phyloP scores from a whole-genome alignment of 2,113 vertebrate genomes.

The Leptobrachium ailaonicum region DNA sequence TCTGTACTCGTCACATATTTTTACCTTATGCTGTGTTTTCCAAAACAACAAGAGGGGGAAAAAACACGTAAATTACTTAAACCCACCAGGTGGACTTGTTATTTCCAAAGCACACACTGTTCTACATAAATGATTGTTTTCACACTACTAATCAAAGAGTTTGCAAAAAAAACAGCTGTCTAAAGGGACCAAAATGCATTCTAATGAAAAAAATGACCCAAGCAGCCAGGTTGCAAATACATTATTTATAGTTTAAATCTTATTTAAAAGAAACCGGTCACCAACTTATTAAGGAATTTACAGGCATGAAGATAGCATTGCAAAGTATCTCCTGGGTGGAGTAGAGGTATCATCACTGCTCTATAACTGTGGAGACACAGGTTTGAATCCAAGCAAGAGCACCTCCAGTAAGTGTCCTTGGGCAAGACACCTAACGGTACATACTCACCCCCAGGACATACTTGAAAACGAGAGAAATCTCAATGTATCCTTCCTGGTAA shows the following conservation, averaged over 20 bases:
- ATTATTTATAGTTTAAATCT: slow-evolving; percentile 11
- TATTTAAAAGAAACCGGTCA: background rate
- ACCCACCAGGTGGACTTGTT: slow-evolving; percentile 13
- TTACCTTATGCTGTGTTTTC: background rate
- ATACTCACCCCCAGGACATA: too few relatives aligned
- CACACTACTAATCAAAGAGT: slow-evolving; percentile 23
- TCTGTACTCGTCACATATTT: background rate
- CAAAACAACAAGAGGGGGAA: background rate
- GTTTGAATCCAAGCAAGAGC: too few relatives aligned
- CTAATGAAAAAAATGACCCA: background rate
- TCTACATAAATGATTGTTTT: slow-evolving; percentile 26
- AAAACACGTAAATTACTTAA: slow-evolving; percentile 9
- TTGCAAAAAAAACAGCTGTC: background rate
- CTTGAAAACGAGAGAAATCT: too few relatives aligned
- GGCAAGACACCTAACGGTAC: too few relatives aligned
- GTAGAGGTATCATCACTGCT: too few relatives aligned
- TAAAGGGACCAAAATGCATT: background rate
- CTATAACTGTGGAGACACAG: too few relatives aligned
- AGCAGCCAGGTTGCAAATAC: background rate
- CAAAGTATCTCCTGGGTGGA: too few relatives aligned
- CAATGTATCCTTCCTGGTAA: too few relatives aligned
- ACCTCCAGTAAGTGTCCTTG: too few relatives aligned
- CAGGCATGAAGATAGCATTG: too few relatives aligned
- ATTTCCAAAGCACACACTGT: slow-evolving; percentile 29
- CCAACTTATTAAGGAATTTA: background rate